phyloP scores from a whole-genome alignment of 2,113 vertebrate genomes.

The Herpailurus yagouaroundi region DNA sequence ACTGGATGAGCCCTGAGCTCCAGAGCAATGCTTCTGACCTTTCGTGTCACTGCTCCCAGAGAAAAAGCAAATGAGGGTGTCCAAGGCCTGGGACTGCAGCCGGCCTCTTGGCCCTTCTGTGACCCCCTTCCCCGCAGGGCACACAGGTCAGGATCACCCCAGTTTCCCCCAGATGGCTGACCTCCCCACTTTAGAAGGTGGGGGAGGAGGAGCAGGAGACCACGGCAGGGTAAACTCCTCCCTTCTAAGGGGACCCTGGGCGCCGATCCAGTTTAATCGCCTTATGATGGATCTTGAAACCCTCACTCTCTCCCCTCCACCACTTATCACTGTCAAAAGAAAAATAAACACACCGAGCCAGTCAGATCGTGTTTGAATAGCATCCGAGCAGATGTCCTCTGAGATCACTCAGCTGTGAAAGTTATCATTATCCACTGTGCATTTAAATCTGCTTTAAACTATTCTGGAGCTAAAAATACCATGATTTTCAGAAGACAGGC shows the following conservation, averaged over 20 bases:
- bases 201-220: rapidly evolving
- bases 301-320: not conserved
- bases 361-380: conserved; percentile 34
- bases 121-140: not conserved
- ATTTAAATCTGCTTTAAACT: conserved; percentile 66
- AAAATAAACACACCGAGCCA: not conserved
- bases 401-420: conserved; percentile 69
- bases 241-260: not conserved
- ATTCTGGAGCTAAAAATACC: conserved; percentile 71
- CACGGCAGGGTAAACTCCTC: not conserved
- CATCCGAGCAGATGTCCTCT: conserved; percentile 64
- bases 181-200: rapidly evolving
- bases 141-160: not conserved
- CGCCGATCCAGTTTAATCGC: not conserved
- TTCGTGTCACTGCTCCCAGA: not conserved
- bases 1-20: not conserved
- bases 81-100: not conserved
- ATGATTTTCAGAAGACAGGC: conserved; percentile 39
- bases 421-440: conserved; percentile 64
- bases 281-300: not conserved
- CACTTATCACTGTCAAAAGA: conserved; percentile 51
- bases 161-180: not conserved
- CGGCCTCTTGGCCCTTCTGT: not conserved
- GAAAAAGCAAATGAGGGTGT: not conserved
- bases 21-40: not conserved